phyloP scores from a whole-genome alignment of 92 coral and sea anemone species.

The Porites lobata region DNA sequence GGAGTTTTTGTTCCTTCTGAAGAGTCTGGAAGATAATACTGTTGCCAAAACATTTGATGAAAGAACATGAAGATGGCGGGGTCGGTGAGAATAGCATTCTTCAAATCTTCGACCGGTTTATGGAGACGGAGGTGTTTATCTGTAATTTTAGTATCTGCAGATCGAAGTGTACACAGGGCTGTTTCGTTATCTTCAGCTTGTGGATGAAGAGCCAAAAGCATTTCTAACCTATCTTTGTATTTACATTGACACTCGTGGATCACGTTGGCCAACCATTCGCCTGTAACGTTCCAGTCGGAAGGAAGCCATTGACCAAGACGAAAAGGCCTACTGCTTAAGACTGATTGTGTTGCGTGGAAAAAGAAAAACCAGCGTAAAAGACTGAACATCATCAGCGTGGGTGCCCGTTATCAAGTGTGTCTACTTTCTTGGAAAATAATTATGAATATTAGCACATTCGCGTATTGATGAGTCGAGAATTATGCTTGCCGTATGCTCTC shows the following conservation, averaged over 20 bases:
- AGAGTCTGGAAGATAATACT: conserved; percentile 21
- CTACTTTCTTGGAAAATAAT: no score
- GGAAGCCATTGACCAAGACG: conserved; percentile 72
- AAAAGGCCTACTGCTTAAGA: conserved; percentile 9
- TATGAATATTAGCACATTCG: no score
- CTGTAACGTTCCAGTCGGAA: conserved; percentile 58
- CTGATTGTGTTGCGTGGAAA: neutral
- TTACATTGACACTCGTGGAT: neutral
- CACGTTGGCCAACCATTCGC: conserved; percentile 64
- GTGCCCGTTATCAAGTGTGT: no score
- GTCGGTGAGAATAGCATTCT: conserved; percentile 52
- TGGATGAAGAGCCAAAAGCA: neutral
- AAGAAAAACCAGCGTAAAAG: no score
- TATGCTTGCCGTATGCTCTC: no score
- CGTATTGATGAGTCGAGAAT: no score
- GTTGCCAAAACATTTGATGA: conserved; percentile 84
- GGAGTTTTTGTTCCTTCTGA: conserved; percentile 49
- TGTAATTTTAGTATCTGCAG: neutral
- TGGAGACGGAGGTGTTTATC: neutral
- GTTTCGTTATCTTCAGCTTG: neutral
- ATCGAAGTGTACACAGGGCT: neutral
- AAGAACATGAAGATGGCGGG: conserved; percentile 78
- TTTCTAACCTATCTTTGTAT: conserved; percentile 55
- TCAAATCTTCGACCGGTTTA: conserved; percentile 44
- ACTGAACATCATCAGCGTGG: no score